Evolutionary conservation across 2,888 invertebrate genomes (phyloP).

Genomic region (Bibio marci): DNA sequence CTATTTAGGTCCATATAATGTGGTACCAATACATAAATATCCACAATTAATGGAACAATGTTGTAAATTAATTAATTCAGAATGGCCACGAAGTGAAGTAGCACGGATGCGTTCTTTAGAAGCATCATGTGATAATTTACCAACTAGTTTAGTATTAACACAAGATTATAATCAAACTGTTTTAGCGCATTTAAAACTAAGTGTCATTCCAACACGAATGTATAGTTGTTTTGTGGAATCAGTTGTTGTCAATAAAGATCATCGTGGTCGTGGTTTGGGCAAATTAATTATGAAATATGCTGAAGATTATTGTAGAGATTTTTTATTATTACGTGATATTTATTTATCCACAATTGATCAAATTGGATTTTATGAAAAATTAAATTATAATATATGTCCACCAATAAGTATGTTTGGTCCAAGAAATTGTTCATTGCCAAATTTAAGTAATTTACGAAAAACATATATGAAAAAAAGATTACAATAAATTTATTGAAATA

Average conservation of each 20-base stretch:
- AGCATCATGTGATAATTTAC: conserved; percentile 52
- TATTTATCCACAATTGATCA: conserved; percentile 58
- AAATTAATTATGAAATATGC: conserved; percentile 54
- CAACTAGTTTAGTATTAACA: conserved; percentile 48
- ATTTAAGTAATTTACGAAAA: conserved; percentile 24
- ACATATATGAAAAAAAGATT: conserved; percentile 30
- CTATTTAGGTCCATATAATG: conserved; percentile 26
- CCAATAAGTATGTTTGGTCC: conserved; percentile 53
- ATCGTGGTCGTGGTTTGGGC: conserved; percentile 61
- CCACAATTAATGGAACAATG: conserved; percentile 54
- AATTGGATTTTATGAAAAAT: conserved; percentile 54
- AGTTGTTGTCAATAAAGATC: conserved; percentile 54
- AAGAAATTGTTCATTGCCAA: conserved; percentile 26
- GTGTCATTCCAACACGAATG: conserved; percentile 48
- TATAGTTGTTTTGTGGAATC: conserved; percentile 66
- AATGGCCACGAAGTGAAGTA: conserved; percentile 71
- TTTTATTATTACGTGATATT: conserved; percentile 41
- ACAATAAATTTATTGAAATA: no score
- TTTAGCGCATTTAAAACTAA: conserved; percentile 66
- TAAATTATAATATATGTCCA: conserved; percentile 50
- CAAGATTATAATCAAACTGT: conserved; percentile 35
- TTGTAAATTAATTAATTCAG: conserved; percentile 62
- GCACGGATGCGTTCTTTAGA: conserved; percentile 59
- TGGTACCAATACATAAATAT: conserved; percentile 54
- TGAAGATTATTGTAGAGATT: conserved; percentile 52